Base-by-base conservation (phyloP, 1,140 invertebrate genomes). In the Euwallacea fornicatus region DNA sequence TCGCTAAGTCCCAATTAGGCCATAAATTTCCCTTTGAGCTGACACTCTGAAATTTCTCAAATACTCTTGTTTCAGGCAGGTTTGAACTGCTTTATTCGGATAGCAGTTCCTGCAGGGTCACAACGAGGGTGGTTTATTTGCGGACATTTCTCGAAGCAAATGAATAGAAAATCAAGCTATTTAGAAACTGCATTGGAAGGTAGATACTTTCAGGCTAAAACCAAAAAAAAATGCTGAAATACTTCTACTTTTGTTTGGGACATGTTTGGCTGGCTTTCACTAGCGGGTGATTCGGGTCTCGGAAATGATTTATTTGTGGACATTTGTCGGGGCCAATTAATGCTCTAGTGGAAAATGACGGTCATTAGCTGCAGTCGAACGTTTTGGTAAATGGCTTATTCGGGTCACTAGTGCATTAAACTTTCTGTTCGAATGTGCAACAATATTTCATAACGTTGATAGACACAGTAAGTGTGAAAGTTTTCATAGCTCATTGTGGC, bases 1-100 rank as follows among this genome's bases (percentile, higher is more conserved):
- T 56, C 54, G 16, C 8, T 56, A 56, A 21, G n/a, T 56, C 16
- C 54, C 54, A 56, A 56, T 56, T 13, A 56, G 16, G 54, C 54
- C 54, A 56, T 56, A 56, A 56, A 56, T 56, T 56, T 56, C n/a
- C n/a, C 54, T 56, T 56, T 16, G 54, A 16, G 16, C 54, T 16
- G 54, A 56, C 11, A 56, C 54, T n/a, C 54, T 11, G 46, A 50
- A 50, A 50, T 50, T 50, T 50, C 46, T 50, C 46, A 33, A 33
- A 33, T 33, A 33, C 13, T 50, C 46, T 13, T 11, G 46, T 50
- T 50, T 50, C 46, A 50, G 46, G 13, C 46, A 50, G 46, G 7
- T 50, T 50, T 50, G 46, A 6, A 13, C 46, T 13, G 46, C 21
- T 33, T 33, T 33, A 33, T 2, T 33, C 21, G 21, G 21, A 33